Evolutionary conservation across 2,888 invertebrate genomes (phyloP).

Genomic region (Yponomeuta cagnagella): DNA sequence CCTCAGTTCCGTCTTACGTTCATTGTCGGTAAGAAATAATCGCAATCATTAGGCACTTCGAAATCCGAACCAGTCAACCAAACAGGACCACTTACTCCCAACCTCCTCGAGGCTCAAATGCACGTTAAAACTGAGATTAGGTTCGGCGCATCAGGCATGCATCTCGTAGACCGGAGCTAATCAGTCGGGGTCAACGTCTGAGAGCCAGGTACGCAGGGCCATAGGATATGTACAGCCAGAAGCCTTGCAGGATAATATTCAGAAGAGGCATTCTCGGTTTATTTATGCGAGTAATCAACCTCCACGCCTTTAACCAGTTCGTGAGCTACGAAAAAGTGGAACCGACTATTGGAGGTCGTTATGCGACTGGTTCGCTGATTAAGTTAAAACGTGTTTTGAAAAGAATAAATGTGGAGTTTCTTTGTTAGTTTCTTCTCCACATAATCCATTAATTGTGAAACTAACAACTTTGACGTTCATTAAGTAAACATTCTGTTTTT

Average conservation of each 20-base stretch:
- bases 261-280: too few species aligned
- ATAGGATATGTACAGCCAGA: neutral
- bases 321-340: too few species aligned
- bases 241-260: neutral
- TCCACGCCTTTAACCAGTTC: too few species aligned
- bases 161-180: conserved; percentile 29
- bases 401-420: too few species aligned
- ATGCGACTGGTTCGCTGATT: too few species aligned
- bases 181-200: conserved; percentile 67
- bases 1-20: neutral
- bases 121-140: conserved; percentile 29
- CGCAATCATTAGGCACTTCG: neutral
- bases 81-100: neutral
- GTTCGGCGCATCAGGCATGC: conserved; percentile 34
- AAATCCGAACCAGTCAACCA: neutral
- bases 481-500: too few species aligned
- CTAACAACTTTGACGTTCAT: too few species aligned
- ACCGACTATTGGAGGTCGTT: too few species aligned
- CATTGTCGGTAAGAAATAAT: neutral
- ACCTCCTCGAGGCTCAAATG: neutral
- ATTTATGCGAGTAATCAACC: too few species aligned
- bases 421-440: too few species aligned
- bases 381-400: too few species aligned
- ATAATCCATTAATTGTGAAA: too few species aligned
- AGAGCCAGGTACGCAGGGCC: conserved; percentile 44